Base-by-base conservation (phyloP, 2,113 vertebrate species). In the Actenoides hombroni region DNA sequence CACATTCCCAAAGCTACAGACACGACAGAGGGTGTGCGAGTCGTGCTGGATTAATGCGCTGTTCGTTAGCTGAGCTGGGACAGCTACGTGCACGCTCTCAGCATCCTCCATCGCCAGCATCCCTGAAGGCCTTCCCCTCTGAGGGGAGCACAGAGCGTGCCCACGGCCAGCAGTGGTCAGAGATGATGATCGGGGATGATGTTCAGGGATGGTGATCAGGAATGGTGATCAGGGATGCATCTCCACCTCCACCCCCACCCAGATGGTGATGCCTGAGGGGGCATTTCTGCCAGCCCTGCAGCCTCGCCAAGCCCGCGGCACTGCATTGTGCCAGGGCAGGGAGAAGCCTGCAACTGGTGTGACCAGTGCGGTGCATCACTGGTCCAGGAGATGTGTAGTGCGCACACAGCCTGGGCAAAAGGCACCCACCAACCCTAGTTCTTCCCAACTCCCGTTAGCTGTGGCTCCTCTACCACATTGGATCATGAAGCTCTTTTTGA, bases 351-450 rank as follows among this genome's bases (percentile, higher is more conserved):
- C 61, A 49, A 28, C n/a, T 28, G 39, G 17, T 25, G 31, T 42
- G 19, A 8, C 37, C 33, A 33, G 25, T 37, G 8, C 0, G 1
- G 39, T 1, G 44, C 60, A 13, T 25, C 5, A 2, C 53, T 1
- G 5, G 35, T 9, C 17, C 17, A 9, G 81, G 57, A 35, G 35
- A 16, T 2, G 13, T 2, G 17, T 3, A 37, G 37, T 13, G 5
- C 37, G 20, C 25, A 28, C 29, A 13, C 40, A 40, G 40, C 20
- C 10, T 21, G 61, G 31, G 48, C 4, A 33, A 1, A 1, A 12
- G 18, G 29, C 63, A 49, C 63, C 26, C 76, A 19, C 11, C n/a
- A 5, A 31, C 28, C 25, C 17, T 0, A 1, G 14, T 11, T 33
- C 56, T 68, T 24, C 49, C 49, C 48, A 46, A 0, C 16, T 29